Evolutionary conservation across 2,113 vertebrate genomes (phyloP).

Genomic region (Corythoichthys haematopterus): DNA sequence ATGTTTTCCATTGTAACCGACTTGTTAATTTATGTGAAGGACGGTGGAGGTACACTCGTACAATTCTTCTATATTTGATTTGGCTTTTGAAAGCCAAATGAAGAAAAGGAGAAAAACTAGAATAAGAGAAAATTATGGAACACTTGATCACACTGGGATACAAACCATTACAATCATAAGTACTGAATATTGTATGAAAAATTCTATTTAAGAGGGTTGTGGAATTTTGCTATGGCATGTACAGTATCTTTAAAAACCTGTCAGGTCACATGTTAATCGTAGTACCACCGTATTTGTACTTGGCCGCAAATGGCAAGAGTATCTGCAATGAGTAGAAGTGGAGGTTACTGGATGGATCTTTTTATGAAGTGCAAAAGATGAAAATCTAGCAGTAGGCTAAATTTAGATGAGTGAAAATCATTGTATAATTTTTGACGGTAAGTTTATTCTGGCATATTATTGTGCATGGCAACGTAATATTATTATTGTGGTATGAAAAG

Average conservation of each 20-base stretch:
- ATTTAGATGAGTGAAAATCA: no score
- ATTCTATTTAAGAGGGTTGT: no score
- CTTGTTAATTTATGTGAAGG: background rate
- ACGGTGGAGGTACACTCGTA: slow-evolving; percentile 1
- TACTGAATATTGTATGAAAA: no score
- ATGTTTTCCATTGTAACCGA: background rate
- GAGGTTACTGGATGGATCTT: background rate
- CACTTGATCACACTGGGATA: background rate
- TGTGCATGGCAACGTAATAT: no score
- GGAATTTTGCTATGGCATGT: no score
- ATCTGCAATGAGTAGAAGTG: background rate
- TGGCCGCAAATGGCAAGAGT: background rate
- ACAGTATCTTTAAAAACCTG: no score
- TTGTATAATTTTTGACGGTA: no score
- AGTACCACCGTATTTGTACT: background rate
- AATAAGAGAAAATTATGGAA: slow-evolving; percentile 11
- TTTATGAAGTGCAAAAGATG: background rate
- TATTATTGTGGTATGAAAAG: no score
- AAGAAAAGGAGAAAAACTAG: background rate
- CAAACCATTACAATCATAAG: no score
- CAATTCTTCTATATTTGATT: slow-evolving; percentile 13
- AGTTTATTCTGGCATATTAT: no score
- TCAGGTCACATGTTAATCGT: no score
- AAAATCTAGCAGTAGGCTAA: no score
- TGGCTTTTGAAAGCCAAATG: slow-evolving; percentile 10